Evolutionary conservation across 1,140 invertebrate species (phyloP), one percentile per base, ranked within the genome.

Genomic region (Hycleus cichorii): DNA sequence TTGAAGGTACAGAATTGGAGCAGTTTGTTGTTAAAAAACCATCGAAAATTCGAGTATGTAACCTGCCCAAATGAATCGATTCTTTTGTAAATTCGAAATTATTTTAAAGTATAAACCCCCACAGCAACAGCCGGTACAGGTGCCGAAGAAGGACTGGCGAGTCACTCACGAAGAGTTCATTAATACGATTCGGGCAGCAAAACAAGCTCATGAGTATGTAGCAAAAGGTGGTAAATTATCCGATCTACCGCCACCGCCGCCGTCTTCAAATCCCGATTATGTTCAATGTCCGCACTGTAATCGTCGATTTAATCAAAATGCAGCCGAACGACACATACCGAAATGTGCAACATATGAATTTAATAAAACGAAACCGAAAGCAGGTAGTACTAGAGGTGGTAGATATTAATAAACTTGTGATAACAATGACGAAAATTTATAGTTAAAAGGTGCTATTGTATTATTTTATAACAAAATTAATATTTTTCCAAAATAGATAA

Each of bases 81-180:
- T 5, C 2, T 5, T 5, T 32, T 5, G 4, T 32, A 7, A 32
- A 7, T 5, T 32, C 4, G 7, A 32, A 32, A 32, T 32, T 7
- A 32, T 32, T 32, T 32, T 32, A 7, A 32, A 32, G 32, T 4
- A 5, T 4, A 32, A 47, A 47, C 45, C 6, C 9, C 18, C 0
- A 47, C 8, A 7, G 9, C 18, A 4, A 12, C n/a, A 4, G 2
- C 12, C 40, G 10, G 11, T 42, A 7, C 39, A 44, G 8, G 26
- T 46, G 2, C 32, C 64, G 0, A 88, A 87, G 68, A 82, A 76
- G 51, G 88, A 91, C 74, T 98, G 95, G 95, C 80, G 93, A 7
- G 82, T 87, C 70, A 90, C 95, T 69, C 93, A 96, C 74, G 90
- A 96, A 70, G 90, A 93, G 63, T 97, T 98, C 72, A 93, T 97